Base-by-base conservation (phyloP, 1,140 invertebrate genomes). In the Drosophila murphyi region DNA sequence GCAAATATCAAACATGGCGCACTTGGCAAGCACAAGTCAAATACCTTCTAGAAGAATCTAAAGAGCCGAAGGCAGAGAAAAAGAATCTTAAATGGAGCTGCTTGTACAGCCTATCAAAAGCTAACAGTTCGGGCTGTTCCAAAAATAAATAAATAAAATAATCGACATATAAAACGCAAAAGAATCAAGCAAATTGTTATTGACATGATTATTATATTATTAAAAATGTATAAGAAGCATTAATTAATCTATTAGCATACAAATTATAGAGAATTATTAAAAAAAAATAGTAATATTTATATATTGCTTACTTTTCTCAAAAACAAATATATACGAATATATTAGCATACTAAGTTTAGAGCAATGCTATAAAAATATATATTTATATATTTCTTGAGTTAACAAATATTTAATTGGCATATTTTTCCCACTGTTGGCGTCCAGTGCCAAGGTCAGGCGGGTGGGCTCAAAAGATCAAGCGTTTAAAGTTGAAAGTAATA, bases 1-100 rank as follows among this genome's bases (percentile, higher is more conserved):
- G 37, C 52, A 74, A 74, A 74, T 61, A 74, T 56, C 51, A 55
- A 61, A 56, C 55, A 73, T 60, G 62, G 71, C 39, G 63, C 20
- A 35, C 10, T 35, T 37, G 39, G 7, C 48, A 61, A 67, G 57
- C 29, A 63, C n/a, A 63, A 55, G 28, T 55, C 68, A 4, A 39
- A 20, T 63, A 10, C 10, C 61, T 54, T 20, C 50, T 8, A 7
- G 4, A 7, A 52, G 32, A 6, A 34, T 12, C 4, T 34, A 10
- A 3, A 10, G 39, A 5, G 29, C 34, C 12, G 34, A n/a, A 34
- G 31, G 2, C 47, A 10, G 6, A 31, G 12, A 54, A 29, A 7
- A 6, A 54, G 37, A 8, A 4, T 12, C 32, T 35, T n/a, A 10
- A 34, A 54, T 10, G 7, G 31, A 32, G n/a, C 31, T n/a, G 12